Percentiles rank a stretch among this genome's conserved stretches.
Conservation (phyloP, 2,888 invertebrate species). For the Stictocephala bisonia region DNA sequence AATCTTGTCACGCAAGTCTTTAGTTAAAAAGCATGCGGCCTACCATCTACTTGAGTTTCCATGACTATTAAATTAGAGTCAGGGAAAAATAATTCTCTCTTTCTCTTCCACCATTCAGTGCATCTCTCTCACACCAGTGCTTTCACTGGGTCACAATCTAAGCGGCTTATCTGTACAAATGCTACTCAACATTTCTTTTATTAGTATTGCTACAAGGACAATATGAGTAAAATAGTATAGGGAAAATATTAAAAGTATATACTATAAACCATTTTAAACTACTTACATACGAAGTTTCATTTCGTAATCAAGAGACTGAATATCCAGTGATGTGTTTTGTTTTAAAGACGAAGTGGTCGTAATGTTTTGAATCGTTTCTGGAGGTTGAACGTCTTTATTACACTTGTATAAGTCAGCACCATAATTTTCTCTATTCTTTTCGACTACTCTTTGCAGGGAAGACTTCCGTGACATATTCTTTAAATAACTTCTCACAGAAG, state of each 20-base stretch:
- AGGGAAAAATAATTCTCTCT: too few species aligned
- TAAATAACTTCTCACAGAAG: constrained; percentile 53
- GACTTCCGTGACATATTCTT: constrained; percentile 53
- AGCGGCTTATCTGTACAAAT: too few species aligned
- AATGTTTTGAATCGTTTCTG: too few species aligned
- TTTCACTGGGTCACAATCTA: too few species aligned
- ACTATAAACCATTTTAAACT: background rate
- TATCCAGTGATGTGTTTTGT: background rate
- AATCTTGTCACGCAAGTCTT: too few species aligned
- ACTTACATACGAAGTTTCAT: constrained; percentile 30
- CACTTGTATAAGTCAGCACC: constrained; percentile 29
- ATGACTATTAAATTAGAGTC: too few species aligned
- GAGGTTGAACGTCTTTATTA: too few species aligned
- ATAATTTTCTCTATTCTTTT: constrained; percentile 52
- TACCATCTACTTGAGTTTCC: too few species aligned
- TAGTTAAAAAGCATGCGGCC: too few species aligned
- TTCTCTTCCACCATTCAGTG: too few species aligned
- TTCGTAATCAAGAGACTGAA: constrained; percentile 16
- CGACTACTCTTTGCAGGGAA: constrained; percentile 52
- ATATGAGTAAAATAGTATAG: background rate
- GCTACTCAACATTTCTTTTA: too few species aligned
- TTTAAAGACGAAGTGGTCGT: background rate
- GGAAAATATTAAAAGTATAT: background rate
- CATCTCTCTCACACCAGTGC: too few species aligned
- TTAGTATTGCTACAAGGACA: background rate